phyloP scores from a whole-genome alignment of 1,140 invertebrate genomes.

The Neodiprion fabricii region DNA sequence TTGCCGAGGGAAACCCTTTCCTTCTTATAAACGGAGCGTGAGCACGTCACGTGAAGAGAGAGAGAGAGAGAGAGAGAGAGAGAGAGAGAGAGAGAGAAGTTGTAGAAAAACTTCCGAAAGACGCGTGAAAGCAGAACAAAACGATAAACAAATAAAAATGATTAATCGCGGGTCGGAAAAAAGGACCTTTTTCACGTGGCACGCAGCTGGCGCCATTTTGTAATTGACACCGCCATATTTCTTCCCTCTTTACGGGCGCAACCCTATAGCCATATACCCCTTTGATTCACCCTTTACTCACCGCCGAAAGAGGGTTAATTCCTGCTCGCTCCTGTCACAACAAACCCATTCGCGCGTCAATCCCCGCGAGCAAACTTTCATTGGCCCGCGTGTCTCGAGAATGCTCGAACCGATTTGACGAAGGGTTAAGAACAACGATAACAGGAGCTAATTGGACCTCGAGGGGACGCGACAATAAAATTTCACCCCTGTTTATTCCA shows the following conservation, averaged over 20 bases:
- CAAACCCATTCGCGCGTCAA: not conserved
- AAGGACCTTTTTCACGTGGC: not conserved
- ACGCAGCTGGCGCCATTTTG: not conserved
- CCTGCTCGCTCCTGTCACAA: not conserved
- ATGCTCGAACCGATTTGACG: not conserved
- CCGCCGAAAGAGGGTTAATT: constrained; percentile 3
- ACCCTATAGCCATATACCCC: not conserved
- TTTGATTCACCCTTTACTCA: not conserved
- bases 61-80: not conserved
- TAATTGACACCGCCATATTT: constrained; percentile 3
- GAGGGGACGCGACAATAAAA: no score
- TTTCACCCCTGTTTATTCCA: no score
- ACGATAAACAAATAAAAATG: not conserved
- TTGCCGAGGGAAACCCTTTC: constrained; percentile 1
- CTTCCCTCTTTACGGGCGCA: not conserved
- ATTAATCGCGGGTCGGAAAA: not conserved
- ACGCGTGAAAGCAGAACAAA: not conserved
- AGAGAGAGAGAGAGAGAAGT: not conserved
- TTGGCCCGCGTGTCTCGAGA: not conserved
- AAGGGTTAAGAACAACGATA: not conserved
- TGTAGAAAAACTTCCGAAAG: not conserved
- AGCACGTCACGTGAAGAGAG: no score
- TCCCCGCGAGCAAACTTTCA: not conserved
- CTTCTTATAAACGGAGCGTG: no score
- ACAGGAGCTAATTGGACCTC: not conserved